Percentiles rank a stretch among this genome's conserved stretches.
These are phyloP conservation scores for Hydriomena furcata DNA, from an alignment of 2,888 invertebrate genomes.

Conservation along the genomic window DNA sequence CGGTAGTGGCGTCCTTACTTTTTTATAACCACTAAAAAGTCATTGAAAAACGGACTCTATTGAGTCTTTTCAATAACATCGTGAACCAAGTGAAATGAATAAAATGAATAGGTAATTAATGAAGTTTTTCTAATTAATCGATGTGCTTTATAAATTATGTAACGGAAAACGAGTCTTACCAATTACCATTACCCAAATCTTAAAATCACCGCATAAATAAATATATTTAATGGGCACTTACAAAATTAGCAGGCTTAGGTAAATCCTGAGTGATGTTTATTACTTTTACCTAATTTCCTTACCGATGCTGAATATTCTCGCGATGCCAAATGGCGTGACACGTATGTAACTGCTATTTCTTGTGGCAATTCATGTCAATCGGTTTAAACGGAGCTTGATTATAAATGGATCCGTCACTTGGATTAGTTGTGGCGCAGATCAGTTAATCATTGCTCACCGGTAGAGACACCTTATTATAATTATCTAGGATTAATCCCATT, in stretches of 20 bases:
- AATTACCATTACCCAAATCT: constrained; percentile 6
- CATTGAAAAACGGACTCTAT: too few relatives aligned
- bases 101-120: too few relatives aligned
- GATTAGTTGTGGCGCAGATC: constrained; percentile 34
- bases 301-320: constrained; percentile 21
- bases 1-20: too few relatives aligned
- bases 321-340: constrained; percentile 32
- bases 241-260: constrained; percentile 16
- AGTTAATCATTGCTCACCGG: background rate
- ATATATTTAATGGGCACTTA: constrained; percentile 12
- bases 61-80: too few relatives aligned
- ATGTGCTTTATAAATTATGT: background rate
- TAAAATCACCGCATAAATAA: constrained; percentile 17
- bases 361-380: constrained; percentile 45
- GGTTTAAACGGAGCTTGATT: constrained; percentile 41
- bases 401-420: constrained; percentile 43
- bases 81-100: too few relatives aligned
- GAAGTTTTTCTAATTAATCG: too few relatives aligned
- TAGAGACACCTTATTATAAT: constrained; percentile 1
- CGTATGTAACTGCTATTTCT: constrained; percentile 26
- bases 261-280: constrained; percentile 26
- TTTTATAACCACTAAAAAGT: too few relatives aligned
- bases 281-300: constrained; percentile 17
- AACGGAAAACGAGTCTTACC: constrained; percentile 6
- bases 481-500: too few relatives aligned